phyloP scores from a whole-genome alignment of 2,113 vertebrate species.

The Planiliza haematocheilus region DNA sequence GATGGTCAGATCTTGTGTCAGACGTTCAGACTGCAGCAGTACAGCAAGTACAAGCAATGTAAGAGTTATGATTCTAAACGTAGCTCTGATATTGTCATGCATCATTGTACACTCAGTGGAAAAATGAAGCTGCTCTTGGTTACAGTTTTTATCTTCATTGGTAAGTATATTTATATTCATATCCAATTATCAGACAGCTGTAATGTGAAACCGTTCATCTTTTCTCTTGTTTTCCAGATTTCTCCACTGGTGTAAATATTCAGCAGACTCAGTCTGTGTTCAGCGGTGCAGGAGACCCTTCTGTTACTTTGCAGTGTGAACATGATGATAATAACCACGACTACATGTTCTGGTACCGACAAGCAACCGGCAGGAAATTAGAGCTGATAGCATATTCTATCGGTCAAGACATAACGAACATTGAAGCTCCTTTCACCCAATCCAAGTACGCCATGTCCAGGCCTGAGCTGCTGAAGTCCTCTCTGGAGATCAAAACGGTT shows the following conservation, averaged over 20 bases:
- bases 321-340: slow-evolving; percentile 16
- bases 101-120: too few relatives aligned
- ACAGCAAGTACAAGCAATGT: too few relatives aligned
- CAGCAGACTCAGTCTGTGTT: neutral
- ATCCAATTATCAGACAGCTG: too few relatives aligned
- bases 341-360: slow-evolving; percentile 46
- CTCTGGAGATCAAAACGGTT: neutral
- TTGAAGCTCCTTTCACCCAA: slow-evolving; percentile 4
- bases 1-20: too few relatives aligned
- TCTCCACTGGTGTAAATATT: too few relatives aligned
- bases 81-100: too few relatives aligned
- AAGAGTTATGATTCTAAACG: too few relatives aligned
- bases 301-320: slow-evolving; percentile 47
- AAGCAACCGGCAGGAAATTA: neutral
- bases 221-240: too few relatives aligned
- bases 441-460: slow-evolving; percentile 4
- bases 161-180: neutral
- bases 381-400: neutral
- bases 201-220: too few relatives aligned
- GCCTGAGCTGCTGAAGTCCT: neutral
- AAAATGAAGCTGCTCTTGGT: neutral
- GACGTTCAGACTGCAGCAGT: neutral
- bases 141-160: neutral
- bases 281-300: neutral
- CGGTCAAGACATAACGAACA: accelerated